Percentiles rank a stretch among this genome's conserved stretches.
Conservation (phyloP, 2,888 invertebrate species). For the Tethea ocularis region DNA sequence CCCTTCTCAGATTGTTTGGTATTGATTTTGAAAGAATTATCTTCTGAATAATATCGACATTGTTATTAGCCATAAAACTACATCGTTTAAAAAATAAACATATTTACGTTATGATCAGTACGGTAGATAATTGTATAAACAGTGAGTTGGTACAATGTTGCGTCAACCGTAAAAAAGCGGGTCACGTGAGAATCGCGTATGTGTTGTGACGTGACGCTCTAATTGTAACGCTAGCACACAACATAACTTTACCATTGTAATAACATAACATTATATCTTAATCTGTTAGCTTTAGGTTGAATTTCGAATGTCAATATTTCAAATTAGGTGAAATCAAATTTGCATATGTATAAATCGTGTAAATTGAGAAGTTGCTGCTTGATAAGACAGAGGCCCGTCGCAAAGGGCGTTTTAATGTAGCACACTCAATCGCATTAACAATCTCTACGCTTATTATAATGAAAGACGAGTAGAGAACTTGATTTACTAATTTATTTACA, state of each 20-base stretch:
- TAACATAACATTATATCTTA: constrained; percentile 3
- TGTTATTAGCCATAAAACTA: too few species aligned
- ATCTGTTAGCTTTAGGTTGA: not conserved
- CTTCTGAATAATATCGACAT: too few species aligned
- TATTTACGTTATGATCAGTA: not conserved
- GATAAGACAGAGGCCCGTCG: constrained; percentile 25
- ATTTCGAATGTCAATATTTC: constrained; percentile 18
- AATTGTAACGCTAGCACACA: constrained; percentile 27
- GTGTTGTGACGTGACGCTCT: constrained; percentile 25
- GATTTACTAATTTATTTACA: constrained; percentile 3
- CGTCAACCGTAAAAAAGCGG: constrained; percentile 37
- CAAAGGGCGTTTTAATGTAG: constrained; percentile 30
- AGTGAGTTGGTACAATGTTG: constrained; percentile 16
- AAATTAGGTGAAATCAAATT: constrained; percentile 28
- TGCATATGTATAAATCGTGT: constrained; percentile 32
- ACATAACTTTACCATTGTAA: not conserved
- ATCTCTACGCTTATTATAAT: not conserved
- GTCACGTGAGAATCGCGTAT: constrained; percentile 29
- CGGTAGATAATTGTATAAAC: not conserved
- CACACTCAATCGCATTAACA: constrained; percentile 7
- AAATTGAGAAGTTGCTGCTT: constrained; percentile 40
- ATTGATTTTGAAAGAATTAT: too few species aligned
- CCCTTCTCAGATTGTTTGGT: too few species aligned
- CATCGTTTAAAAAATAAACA: not conserved
- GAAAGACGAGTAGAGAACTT: constrained; percentile 7